Conservation (phyloP, 2,113 vertebrate species). For the Ginglymostoma cirratum region DNA sequence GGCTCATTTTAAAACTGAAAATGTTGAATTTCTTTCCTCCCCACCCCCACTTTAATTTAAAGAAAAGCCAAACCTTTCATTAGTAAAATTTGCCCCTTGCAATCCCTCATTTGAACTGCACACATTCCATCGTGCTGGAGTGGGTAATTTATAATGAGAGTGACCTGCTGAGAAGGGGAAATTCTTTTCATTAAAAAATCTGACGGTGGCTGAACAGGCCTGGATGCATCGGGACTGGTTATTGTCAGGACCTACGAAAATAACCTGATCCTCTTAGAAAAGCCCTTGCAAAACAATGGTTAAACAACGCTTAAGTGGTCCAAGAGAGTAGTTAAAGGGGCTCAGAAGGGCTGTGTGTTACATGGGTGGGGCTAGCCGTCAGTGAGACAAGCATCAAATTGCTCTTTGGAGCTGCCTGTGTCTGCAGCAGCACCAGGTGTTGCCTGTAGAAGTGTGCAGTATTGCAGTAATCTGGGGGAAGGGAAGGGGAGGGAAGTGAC, state of each 20-base stretch:
- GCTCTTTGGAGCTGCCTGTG: slow-evolving; percentile 40
- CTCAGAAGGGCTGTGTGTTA: slow-evolving; percentile 40
- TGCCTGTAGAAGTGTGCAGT: slow-evolving; percentile 42
- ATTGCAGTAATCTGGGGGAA: slow-evolving; percentile 49
- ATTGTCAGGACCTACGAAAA: neutral
- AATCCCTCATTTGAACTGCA: slow-evolving; percentile 34
- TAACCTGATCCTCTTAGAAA: neutral
- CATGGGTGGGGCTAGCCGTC: slow-evolving; percentile 40
- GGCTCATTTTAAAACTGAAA: slow-evolving; percentile 2
- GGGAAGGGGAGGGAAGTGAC: neutral
- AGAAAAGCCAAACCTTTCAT: slow-evolving; percentile 28
- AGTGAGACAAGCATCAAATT: neutral
- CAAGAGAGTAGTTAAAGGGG: neutral
- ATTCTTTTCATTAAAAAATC: slow-evolving; percentile 23
- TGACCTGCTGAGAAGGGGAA: slow-evolving; percentile 8
- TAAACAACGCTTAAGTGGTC: neutral
- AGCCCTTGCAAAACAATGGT: neutral
- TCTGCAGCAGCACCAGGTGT: slow-evolving; percentile 46
- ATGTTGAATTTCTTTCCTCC: neutral
- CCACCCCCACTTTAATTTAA: slow-evolving; percentile 10
- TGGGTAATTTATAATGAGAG: slow-evolving; percentile 37
- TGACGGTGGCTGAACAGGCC: neutral
- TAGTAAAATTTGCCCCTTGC: slow-evolving; percentile 30
- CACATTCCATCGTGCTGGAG: slow-evolving; percentile 35
- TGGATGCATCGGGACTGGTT: neutral